phyloP scores from a whole-genome alignment of 2,797 vertebrate species.

The Tadarida brasiliensis region DNA sequence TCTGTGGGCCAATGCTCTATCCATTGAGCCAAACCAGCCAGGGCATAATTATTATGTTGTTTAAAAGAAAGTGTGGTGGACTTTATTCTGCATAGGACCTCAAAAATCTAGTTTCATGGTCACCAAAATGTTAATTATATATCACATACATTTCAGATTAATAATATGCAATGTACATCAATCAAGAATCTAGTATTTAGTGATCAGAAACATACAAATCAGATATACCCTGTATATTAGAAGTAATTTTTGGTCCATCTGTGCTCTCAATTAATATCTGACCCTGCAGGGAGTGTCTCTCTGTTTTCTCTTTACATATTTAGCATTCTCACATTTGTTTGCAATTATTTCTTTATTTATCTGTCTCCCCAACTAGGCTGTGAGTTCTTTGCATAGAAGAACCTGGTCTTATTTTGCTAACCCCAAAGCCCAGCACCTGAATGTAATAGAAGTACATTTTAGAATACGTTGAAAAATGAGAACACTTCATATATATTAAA shows the following conservation, averaged over 20 bases:
- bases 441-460: neutral
- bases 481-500: neutral
- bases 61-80: neutral
- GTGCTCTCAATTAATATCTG: neutral
- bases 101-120: neutral
- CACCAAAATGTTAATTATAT: conserved; percentile 11
- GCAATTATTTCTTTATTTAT: neutral
- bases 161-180: neutral
- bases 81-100: conserved; percentile 15
- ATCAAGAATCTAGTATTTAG: neutral
- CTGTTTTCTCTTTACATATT: neutral
- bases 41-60: too few species aligned
- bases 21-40: too few species aligned
- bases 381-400: neutral
- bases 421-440: neutral
- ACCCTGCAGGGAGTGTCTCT: neutral
- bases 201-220: neutral
- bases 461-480: neutral
- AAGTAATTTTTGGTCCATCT: neutral
- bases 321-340: neutral
- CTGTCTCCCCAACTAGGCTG: neutral
- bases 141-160: neutral
- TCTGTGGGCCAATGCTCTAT: too few species aligned
- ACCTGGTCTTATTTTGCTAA: neutral
- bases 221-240: neutral